Evolutionary conservation across 2,888 invertebrate species (phyloP), one percentile per base, ranked within the genome.

Genomic region (Melanophora roralis): DNA sequence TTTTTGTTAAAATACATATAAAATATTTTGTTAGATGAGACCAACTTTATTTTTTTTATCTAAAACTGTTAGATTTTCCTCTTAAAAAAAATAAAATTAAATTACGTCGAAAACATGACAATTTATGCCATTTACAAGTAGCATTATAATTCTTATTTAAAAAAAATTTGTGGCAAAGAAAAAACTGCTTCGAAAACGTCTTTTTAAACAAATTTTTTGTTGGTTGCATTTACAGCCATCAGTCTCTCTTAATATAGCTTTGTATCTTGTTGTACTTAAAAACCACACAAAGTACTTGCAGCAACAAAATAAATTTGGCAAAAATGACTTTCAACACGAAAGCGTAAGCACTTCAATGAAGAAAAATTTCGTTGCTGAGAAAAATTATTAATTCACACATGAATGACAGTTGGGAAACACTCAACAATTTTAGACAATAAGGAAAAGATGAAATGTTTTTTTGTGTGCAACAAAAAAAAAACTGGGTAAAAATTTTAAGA

Each of bases 351-450:
- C 40, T 11, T 32, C 19, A 32, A 36, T 69, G 53, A 59, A 55
- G 55, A 49, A 43, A 53, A 73, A 73, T 16, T 60, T 67, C 68
- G 75, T 34, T 67, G 71, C 23, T 49, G 49, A 76, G 75, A 76
- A 80, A 81, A 78, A 82, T 76, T 81, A 81, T 76, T 81, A 80
- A 81, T 82, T 81, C 78, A 80, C 81, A 82, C 81, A 81, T 81
- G 81, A 81, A 76, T 76, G 81, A 82, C 82, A 73, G 69, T 77
- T 77, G 79, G 69, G 73, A 73, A 79, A 76, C 80, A 80, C 76
- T 76, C 76, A 80, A 76, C 49, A 60, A 59, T 64, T 14, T n/a
- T n/a, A n/a, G n/a, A n/a, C 64, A 64, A 69, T 49, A 49, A 32
- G 77, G 69, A 51, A 36, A 69, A 68, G 36, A 72, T n/a, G 43